Conservation (phyloP, 2,888 invertebrate species). For the Eledona agricola region DNA sequence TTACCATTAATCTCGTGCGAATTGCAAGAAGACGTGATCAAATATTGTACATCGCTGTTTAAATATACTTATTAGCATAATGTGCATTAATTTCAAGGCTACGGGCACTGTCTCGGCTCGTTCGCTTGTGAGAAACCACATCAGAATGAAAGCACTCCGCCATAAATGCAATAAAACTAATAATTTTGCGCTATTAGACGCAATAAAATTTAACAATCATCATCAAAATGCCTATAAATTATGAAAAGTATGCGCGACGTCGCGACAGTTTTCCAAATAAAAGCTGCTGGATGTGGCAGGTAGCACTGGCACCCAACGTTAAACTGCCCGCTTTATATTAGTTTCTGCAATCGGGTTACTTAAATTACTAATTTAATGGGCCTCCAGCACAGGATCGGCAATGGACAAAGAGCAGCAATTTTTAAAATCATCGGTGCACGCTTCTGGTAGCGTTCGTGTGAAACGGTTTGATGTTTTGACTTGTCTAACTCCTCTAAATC, state of each 20-base stretch:
- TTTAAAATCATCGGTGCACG: too few species aligned
- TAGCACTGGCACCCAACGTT: too few species aligned
- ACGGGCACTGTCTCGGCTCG: constrained; percentile 2
- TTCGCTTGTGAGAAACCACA: constrained; percentile 1
- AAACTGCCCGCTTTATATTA: too few species aligned
- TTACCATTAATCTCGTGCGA: constrained; percentile 15
- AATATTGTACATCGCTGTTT: constrained; percentile 6
- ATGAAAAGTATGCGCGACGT: background rate
- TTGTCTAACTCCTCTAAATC: too few species aligned
- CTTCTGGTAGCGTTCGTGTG: too few species aligned
- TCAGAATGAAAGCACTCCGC: background rate
- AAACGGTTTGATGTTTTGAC: too few species aligned
- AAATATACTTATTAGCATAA: constrained; percentile 17
- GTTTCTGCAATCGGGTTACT: too few species aligned
- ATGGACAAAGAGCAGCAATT: too few species aligned
- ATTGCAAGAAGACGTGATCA: constrained; percentile 4
- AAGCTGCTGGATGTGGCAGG: too few species aligned
- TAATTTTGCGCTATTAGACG: constrained; percentile 2
- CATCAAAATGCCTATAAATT: constrained; percentile 9
- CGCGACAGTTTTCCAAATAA: too few species aligned
- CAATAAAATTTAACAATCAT: constrained; percentile 13
- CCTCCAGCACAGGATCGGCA: too few species aligned
- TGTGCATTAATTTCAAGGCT: constrained; percentile 5
- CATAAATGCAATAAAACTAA: constrained; percentile 9
- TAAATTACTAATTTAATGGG: too few species aligned